Evolutionary conservation across 2,113 vertebrate species (phyloP).

Genomic region (Poecilia latipinna): DNA sequence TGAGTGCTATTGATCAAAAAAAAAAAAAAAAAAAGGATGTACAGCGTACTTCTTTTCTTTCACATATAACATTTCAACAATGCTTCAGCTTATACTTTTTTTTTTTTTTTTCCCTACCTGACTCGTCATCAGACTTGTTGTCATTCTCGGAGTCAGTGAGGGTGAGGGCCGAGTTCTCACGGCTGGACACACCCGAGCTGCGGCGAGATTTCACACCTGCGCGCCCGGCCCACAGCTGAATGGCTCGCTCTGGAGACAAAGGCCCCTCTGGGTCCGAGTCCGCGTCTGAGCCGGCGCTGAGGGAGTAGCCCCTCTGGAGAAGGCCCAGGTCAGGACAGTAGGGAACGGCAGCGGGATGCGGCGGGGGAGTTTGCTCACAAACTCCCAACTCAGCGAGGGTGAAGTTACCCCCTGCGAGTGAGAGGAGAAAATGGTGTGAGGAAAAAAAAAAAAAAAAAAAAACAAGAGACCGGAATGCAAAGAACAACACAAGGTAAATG

Average conservation of each 20-base stretch:
- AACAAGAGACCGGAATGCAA: not conserved
- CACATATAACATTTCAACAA: constrained; percentile 5
- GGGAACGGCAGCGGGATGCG: constrained; percentile 84
- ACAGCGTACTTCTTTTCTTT: not conserved
- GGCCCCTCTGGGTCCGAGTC: constrained; percentile 94
- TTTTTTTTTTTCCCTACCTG: constrained; percentile 81
- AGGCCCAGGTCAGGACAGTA: constrained; percentile 93
- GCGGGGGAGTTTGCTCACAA: constrained; percentile 86
- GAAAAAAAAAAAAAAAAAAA: constrained; percentile 35
- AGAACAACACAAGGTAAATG: constrained; percentile 8
- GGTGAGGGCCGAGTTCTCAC: constrained; percentile 91
- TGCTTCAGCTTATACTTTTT: not conserved
- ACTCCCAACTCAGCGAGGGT: constrained; percentile 93
- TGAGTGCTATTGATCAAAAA: constrained; percentile 69
- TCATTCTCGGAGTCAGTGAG: constrained; percentile 95
- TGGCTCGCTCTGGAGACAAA: constrained; percentile 91
- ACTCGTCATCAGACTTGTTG: constrained; percentile 92
- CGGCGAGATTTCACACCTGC: constrained; percentile 88
- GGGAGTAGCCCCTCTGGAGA: constrained; percentile 90
- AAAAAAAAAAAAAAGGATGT: constrained; percentile 40
- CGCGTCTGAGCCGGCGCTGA: constrained; percentile 88
- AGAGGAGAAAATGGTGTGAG: constrained; percentile 35
- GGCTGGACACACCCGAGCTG: constrained; percentile 92
- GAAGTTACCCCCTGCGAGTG: constrained; percentile 86
- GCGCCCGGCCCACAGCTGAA: constrained; percentile 88